These are phyloP conservation scores for Clytia hemisphaerica DNA, from an alignment of 30 jellyfish, hydroid and myxozoan species.

Conservation along the genomic window DNA sequence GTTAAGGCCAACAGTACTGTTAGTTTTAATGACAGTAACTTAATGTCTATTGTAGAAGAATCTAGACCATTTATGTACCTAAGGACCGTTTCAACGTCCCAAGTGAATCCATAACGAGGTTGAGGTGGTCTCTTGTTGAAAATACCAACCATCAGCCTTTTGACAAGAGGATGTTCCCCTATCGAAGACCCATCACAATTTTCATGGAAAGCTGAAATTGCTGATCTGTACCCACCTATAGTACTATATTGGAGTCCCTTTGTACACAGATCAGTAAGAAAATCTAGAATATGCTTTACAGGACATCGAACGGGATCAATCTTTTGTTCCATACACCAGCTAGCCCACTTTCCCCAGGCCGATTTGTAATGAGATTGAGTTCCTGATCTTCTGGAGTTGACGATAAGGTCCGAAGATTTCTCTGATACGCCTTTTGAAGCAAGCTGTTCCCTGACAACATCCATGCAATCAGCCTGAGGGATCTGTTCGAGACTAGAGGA, in stretches of 20 bases:
- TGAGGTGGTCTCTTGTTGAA: not conserved
- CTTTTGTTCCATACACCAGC: constrained; percentile 26
- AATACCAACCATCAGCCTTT: not conserved
- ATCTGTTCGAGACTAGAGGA: too few relatives aligned
- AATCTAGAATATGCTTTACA: not conserved
- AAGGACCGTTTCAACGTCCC: not conserved
- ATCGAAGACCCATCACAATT: not conserved
- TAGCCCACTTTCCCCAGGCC: too few relatives aligned
- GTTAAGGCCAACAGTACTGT: not conserved
- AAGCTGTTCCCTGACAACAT: constrained; percentile 13
- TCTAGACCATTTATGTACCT: not conserved
- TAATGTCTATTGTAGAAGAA: not conserved
- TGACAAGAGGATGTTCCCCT: not conserved
- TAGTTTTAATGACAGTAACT: not conserved
- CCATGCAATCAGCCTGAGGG: constrained; percentile 26
- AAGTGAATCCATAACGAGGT: not conserved
- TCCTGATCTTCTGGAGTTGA: constrained; percentile 28
- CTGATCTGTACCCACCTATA: not conserved
- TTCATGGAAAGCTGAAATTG: not conserved
- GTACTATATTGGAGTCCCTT: not conserved
- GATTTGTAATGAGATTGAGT: constrained; percentile 2
- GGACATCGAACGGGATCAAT: constrained; percentile 8
- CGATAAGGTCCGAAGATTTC: constrained; percentile 22
- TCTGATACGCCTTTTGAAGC: constrained; percentile 7
- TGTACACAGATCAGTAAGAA: not conserved